Evolutionary conservation across 2,888 invertebrate species (phyloP).

Genomic region (Minunthozetes semirufus): DNA sequence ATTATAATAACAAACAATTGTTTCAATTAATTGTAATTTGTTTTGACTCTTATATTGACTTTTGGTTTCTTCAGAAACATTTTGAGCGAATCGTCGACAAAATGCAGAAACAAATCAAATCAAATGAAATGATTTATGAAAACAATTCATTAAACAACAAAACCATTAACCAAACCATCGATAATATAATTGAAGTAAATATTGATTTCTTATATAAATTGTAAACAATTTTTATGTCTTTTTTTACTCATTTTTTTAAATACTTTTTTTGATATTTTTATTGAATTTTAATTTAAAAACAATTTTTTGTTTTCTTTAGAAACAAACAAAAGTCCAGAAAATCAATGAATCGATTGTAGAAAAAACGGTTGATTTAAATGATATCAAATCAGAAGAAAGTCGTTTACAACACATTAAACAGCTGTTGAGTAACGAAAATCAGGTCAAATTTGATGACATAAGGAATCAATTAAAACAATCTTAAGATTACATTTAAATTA

Average conservation of each 20-base stretch:
- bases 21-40: not conserved
- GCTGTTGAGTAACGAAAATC: not conserved
- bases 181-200: conserved; percentile 8
- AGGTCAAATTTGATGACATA: not conserved
- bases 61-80: not conserved
- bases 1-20: no score
- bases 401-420: not conserved
- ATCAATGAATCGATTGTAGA: conserved; percentile 8
- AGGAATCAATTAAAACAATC: not conserved
- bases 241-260: not conserved
- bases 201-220: not conserved
- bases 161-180: not conserved
- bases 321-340: not conserved
- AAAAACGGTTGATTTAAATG: not conserved
- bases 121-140: not conserved
- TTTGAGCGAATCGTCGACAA: not conserved
- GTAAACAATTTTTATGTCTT: not conserved
- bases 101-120: not conserved
- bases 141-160: not conserved
- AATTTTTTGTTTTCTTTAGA: conserved; percentile 3
- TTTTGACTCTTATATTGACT: not conserved
- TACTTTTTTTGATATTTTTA: not conserved
- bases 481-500: not conserved
- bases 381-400: not conserved
- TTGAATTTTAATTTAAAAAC: not conserved